Conservation (phyloP, 2,797 vertebrate species). For the Tragelaphus eurycerus region DNA sequence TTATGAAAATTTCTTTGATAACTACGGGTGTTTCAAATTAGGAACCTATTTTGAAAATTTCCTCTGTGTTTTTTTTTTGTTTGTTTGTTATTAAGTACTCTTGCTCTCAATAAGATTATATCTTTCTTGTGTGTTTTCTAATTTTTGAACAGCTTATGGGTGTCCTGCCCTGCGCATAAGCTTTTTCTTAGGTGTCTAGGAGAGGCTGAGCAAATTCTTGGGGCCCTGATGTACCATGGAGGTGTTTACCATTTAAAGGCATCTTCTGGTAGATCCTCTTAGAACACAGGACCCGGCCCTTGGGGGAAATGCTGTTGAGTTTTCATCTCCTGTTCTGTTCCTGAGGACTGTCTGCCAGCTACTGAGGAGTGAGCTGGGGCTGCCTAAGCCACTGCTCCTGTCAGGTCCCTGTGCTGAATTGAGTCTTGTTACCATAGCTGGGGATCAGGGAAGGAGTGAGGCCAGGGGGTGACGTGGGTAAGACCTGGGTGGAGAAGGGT, state of each 20-base stretch:
- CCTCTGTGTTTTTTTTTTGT: neutral
- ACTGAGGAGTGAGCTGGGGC: neutral
- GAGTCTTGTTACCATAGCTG: neutral
- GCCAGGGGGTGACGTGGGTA: neutral
- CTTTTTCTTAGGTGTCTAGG: neutral
- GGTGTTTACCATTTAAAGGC: neutral
- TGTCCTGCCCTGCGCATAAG: neutral
- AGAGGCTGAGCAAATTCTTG: neutral
- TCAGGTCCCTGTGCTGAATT: too few species aligned
- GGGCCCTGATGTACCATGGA: fast-evolving
- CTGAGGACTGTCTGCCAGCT: neutral
- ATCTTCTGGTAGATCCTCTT: neutral
- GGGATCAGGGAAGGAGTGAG: neutral
- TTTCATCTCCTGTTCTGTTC: neutral
- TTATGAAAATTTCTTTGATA: neutral
- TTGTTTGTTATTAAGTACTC: neutral
- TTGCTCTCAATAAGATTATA: neutral
- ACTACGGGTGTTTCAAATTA: neutral
- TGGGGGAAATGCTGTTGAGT: neutral
- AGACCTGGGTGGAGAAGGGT: neutral
- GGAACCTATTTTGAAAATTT: neutral
- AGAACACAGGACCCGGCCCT: neutral
- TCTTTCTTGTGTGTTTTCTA: neutral
- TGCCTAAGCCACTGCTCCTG: neutral
- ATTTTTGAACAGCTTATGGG: neutral